Percentiles rank a stretch among this genome's conserved stretches.
Evolutionary conservation across 2,797 vertebrate species (phyloP).

Genomic region (Rhabdophis nuchalis): DNA sequence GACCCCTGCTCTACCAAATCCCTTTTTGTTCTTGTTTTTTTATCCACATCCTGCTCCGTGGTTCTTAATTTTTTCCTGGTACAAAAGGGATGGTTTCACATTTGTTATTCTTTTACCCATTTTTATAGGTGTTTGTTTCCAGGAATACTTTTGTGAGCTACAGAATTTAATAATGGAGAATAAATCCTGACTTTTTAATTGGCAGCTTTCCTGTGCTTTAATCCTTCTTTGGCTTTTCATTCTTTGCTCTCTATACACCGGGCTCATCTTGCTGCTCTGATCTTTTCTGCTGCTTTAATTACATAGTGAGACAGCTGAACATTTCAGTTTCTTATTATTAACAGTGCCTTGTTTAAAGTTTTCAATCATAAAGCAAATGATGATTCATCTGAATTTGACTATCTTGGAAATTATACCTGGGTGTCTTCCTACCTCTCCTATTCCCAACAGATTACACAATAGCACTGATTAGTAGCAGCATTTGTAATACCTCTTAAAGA

Average conservation of each 20-base stretch:
- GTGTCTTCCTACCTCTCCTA: slow-evolving; percentile 46
- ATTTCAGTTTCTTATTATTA: slow-evolving; percentile 45
- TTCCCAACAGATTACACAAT: slow-evolving; percentile 56
- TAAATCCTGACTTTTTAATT: slow-evolving; percentile 38
- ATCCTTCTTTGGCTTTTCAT: background rate
- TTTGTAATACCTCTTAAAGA: slow-evolving; percentile 71
- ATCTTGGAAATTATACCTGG: slow-evolving; percentile 64
- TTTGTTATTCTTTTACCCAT: slow-evolving; percentile 13
- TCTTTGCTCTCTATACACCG: slow-evolving; percentile 21
- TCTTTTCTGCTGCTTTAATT: slow-evolving; percentile 52
- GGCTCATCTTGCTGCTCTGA: slow-evolving; percentile 48
- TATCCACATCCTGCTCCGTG: background rate
- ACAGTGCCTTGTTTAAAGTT: slow-evolving; percentile 13
- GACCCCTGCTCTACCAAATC: background rate
- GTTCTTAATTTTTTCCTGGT: background rate
- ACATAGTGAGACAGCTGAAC: slow-evolving; percentile 31
- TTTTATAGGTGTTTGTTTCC: slow-evolving; percentile 3
- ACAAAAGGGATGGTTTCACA: slow-evolving; percentile 22
- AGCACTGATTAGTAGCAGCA: slow-evolving; percentile 60
- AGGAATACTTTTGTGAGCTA: background rate
- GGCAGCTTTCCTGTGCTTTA: slow-evolving; percentile 20
- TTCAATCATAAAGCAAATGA: slow-evolving; percentile 47
- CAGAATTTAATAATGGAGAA: slow-evolving; percentile 24
- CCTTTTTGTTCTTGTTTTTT: background rate
- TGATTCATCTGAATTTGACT: slow-evolving; percentile 57